Conservation (phyloP, 2,113 vertebrate species). For the Pygoscelis antarcticus region DNA sequence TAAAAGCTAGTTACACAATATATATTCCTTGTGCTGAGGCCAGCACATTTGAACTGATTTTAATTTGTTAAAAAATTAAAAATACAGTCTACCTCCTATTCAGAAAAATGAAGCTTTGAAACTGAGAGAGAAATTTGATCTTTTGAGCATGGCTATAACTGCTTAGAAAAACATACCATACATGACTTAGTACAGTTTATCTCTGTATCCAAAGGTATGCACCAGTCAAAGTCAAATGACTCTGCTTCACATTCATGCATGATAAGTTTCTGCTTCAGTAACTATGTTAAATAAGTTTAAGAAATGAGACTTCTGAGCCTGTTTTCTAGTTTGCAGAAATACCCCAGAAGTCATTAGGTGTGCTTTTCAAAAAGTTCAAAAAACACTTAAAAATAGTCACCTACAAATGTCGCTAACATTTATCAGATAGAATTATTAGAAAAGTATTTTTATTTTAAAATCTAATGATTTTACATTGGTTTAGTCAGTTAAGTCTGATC, state of each 20-base stretch:
- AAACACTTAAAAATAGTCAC: neutral
- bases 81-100: neutral
- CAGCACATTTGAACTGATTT: slow-evolving; percentile 21
- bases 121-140: slow-evolving; percentile 47
- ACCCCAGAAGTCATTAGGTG: neutral
- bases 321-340: neutral
- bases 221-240: slow-evolving; percentile 11
- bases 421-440: neutral
- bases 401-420: neutral
- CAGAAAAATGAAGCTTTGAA: slow-evolving; percentile 47
- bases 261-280: slow-evolving; percentile 26
- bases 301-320: neutral
- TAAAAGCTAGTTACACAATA: neutral
- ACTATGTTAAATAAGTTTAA: neutral
- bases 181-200: slow-evolving; percentile 35
- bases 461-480: neutral
- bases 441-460: neutral
- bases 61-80: slow-evolving; percentile 53
- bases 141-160: neutral
- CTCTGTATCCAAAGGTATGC: slow-evolving; percentile 22
- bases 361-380: neutral
- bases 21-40: neutral
- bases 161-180: slow-evolving; percentile 55
- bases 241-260: slow-evolving; percentile 4
- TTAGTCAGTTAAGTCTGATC: neutral